Evolutionary conservation across 2,113 vertebrate genomes (phyloP), one percentile per base, ranked within the genome.

Genomic region (Rhipidura dahli): DNA sequence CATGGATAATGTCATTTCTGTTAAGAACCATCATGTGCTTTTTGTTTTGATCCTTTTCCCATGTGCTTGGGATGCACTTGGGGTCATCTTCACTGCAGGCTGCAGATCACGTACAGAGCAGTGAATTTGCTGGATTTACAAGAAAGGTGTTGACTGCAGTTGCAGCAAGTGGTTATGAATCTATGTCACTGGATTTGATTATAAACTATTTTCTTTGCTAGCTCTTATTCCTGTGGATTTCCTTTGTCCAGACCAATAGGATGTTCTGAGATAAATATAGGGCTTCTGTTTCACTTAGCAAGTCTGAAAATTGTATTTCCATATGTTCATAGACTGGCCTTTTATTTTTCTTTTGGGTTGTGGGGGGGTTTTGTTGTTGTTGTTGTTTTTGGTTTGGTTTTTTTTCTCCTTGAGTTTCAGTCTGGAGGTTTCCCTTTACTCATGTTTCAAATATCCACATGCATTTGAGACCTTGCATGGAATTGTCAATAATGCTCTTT

Each of bases 21-120:
- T 54, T 79, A 22, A 65, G 72, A 84, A 54, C 35, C 69, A 72
- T 69, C 88, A 87, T 15, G 69, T 96, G 83, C 65, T 81, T 91
- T 94, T 84, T 95, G 94, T 93, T 95, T 96, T 96, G 92, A 96
- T 96, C 92, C 73, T 79, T 96, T 97, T 94, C 72, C 96, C 96
- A 94, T 79, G 88, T 96, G 95, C 71, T 81, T 59, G 92, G 73
- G 83, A 88, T 73, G 59, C 69, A 73, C 84, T 78, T 78, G 86
- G 86, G 96, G 90, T 95, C 92, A 92, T 92, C 76, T 42, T 64
- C 30, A 79, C 88, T 91, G 88, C 93, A 96, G 92, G 90, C 93
- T 89, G 72, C 63, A 71, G 88, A 87, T 75, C 92, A 96, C 69
- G 60, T 92, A 92, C 64, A 56, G 79, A 71, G 47, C 87, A 82